Conservation (phyloP, 2,113 vertebrate genomes). For the Phaetusa simplex region DNA sequence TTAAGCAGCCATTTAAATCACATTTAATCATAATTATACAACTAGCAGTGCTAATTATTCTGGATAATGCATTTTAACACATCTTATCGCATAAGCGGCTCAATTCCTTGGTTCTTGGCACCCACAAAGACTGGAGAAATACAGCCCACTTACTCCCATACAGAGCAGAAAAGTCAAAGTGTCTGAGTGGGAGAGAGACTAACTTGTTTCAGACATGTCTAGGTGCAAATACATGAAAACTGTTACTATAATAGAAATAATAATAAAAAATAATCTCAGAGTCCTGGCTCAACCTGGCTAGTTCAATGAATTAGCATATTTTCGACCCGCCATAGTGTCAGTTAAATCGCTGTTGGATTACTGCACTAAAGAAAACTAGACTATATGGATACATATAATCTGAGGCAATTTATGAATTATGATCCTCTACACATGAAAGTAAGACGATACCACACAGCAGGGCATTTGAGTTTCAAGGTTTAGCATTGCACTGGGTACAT, state of each 20-base stretch:
- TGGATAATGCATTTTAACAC: background rate
- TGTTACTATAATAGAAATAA: background rate
- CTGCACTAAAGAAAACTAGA: background rate
- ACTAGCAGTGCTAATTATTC: background rate
- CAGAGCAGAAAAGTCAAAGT: background rate
- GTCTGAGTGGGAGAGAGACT: background rate
- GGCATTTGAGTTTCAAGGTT: background rate
- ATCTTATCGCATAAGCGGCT: background rate
- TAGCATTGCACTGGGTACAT: background rate
- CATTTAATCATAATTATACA: background rate
- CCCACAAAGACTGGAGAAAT: background rate
- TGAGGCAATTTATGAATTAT: background rate
- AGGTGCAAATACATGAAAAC: background rate
- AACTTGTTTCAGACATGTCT: background rate
- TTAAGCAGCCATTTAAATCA: constrained; percentile 8
- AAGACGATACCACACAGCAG: background rate
- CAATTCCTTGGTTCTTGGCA: background rate
- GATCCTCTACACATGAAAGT: background rate
- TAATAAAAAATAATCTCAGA: background rate
- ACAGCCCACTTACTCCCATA: background rate
- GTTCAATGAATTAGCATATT: background rate
- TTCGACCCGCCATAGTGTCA: background rate
- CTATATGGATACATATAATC: background rate
- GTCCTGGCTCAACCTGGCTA: background rate
- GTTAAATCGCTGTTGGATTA: background rate